Conservation (phyloP, 2,113 vertebrate species). For the Taxidea taxus region DNA sequence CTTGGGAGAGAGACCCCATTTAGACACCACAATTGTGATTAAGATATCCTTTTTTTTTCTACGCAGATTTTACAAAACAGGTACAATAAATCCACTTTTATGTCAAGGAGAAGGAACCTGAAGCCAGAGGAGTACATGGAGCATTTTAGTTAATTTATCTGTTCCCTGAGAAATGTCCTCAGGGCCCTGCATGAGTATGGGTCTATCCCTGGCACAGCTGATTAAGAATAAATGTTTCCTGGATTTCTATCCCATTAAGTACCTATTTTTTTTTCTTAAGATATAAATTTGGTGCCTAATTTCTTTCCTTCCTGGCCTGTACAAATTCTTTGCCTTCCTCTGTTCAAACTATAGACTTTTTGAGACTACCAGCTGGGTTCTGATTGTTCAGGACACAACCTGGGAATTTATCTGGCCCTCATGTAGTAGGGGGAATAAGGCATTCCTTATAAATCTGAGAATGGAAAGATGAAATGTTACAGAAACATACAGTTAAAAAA, state of each 20-base stretch:
- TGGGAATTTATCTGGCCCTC: neutral
- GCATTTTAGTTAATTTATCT: neutral
- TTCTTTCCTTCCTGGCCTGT: neutral
- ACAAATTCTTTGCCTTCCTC: neutral
- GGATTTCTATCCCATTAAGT: neutral
- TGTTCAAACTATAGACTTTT: neutral
- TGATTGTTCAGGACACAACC: neutral
- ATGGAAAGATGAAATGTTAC: neutral
- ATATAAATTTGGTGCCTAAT: neutral
- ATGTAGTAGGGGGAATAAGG: neutral
- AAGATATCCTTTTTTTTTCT: neutral
- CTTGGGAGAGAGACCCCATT: neutral
- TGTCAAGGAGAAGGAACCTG: neutral
- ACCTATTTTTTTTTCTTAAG: neutral
- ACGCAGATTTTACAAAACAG: neutral
- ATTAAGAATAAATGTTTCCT: neutral
- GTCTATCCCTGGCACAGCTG: neutral
- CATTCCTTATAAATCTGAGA: slow-evolving; percentile 8
- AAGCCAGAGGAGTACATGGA: neutral
- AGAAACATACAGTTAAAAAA: neutral
- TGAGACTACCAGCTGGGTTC: neutral
- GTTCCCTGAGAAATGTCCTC: neutral
- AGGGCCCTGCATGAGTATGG: neutral
- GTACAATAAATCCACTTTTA: neutral
- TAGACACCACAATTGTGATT: neutral